phyloP scores from a whole-genome alignment of 2,113 vertebrate species.

The Datnioides undecimradiatus region DNA sequence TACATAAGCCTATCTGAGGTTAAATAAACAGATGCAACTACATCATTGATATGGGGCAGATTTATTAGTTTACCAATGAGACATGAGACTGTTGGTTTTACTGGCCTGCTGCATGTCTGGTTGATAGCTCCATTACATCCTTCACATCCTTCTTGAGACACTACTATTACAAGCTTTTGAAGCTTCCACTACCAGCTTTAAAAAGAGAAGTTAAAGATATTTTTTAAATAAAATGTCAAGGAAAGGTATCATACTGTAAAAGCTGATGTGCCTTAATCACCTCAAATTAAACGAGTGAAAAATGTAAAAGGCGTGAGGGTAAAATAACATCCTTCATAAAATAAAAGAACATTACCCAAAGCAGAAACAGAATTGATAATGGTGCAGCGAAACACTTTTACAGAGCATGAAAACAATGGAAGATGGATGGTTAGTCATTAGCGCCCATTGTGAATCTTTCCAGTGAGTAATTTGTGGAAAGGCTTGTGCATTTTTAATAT shows the following conservation, averaged over 20 bases:
- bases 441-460: constrained; percentile 70
- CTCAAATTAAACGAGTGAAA: constrained; percentile 42
- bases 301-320: constrained; percentile 22
- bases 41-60: constrained; percentile 35
- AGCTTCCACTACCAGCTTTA: too few relatives aligned
- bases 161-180: constrained; percentile 15
- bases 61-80: constrained; percentile 45
- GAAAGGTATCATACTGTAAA: constrained; percentile 3
- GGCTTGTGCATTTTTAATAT: constrained; percentile 79
- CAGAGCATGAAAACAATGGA: constrained; percentile 63
- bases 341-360: constrained; percentile 45
- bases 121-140: constrained; percentile 25
- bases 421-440: constrained; percentile 75
- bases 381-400: constrained; percentile 39
- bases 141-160: neutral
- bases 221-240: constrained; percentile 8
- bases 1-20: constrained; percentile 15
- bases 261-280: constrained; percentile 34
- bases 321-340: constrained; percentile 43
- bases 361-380: constrained; percentile 59
- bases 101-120: neutral
- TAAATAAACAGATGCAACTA: constrained; percentile 29
- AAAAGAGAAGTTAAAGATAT: neutral
- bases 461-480: constrained; percentile 76
- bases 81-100: constrained; percentile 22